These are phyloP conservation scores for Cotesia congregata DNA, from an alignment of 2,888 invertebrate species.

Conservation along the genomic window DNA sequence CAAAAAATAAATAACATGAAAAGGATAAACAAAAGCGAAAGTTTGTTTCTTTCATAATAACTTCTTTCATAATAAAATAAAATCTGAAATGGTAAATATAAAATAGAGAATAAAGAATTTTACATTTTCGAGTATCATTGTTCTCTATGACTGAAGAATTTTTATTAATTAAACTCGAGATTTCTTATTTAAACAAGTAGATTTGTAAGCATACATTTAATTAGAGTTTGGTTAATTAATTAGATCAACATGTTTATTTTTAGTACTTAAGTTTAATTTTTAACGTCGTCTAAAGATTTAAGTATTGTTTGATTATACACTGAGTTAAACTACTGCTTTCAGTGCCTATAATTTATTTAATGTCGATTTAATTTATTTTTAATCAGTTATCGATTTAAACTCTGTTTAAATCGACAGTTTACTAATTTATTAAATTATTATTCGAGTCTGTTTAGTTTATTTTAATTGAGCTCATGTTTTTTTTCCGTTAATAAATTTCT, in stretches of 20 bases:
- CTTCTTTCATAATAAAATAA: neutral
- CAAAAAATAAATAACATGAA: neutral
- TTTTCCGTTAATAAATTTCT: neutral
- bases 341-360: neutral
- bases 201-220: too few species aligned
- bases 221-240: too few species aligned
- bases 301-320: neutral
- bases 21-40: neutral
- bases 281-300: neutral
- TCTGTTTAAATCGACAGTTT: neutral
- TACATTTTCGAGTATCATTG: neutral
- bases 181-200: neutral
- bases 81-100: neutral
- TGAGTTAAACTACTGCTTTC: neutral
- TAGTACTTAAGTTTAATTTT: neutral
- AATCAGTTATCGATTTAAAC: neutral
- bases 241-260: neutral
- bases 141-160: neutral
- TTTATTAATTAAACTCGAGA: neutral
- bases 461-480: neutral
- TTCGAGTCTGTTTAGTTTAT: neutral
- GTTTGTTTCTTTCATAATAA: neutral
- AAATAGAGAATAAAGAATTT: neutral
- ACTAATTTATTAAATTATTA: neutral
- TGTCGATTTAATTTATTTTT: neutral